Evolutionary conservation across 2,797 vertebrate species (phyloP).

Genomic region (Sternarchorhynchus goeldii): DNA sequence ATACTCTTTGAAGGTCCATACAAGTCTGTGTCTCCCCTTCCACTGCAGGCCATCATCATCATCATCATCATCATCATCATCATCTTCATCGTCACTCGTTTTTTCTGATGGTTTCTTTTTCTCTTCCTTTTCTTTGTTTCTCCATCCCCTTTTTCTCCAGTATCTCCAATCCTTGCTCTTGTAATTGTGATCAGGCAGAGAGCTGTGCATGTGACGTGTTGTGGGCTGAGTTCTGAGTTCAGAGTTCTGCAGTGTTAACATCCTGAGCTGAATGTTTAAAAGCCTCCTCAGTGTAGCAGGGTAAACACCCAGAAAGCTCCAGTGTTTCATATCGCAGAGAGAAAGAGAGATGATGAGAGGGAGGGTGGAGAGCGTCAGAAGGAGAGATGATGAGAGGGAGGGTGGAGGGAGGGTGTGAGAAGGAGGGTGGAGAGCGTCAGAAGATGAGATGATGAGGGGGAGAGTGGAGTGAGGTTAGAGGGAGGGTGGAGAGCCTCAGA

Average conservation of each 20-base stretch:
- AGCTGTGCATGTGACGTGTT: not conserved
- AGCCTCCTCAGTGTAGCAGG: too few relatives aligned
- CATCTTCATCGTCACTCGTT: too few relatives aligned
- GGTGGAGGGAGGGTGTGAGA: not conserved
- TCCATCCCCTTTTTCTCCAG: not conserved
- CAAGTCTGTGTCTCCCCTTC: constrained; percentile 45
- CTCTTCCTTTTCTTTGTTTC: not conserved
- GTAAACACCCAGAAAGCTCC: too few relatives aligned
- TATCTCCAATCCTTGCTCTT: not conserved
- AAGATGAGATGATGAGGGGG: not conserved
- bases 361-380: too few relatives aligned
- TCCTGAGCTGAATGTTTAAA: not conserved
- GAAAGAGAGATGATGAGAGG: not conserved
- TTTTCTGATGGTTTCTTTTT: not conserved
- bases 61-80: too few relatives aligned
- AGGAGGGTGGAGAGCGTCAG: not conserved
- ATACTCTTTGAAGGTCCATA: constrained; percentile 54
- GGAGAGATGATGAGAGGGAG: not conserved
- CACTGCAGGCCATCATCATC: too few relatives aligned
- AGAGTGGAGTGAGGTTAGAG: not conserved
- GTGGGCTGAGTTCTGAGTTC: not conserved
- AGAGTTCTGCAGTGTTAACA: not conserved
- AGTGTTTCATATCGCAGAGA: not conserved
- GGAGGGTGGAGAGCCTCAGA: too few relatives aligned
- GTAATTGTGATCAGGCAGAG: not conserved